phyloP scores from a whole-genome alignment of 2,113 vertebrate genomes.

The Alligator mississippiensis region DNA sequence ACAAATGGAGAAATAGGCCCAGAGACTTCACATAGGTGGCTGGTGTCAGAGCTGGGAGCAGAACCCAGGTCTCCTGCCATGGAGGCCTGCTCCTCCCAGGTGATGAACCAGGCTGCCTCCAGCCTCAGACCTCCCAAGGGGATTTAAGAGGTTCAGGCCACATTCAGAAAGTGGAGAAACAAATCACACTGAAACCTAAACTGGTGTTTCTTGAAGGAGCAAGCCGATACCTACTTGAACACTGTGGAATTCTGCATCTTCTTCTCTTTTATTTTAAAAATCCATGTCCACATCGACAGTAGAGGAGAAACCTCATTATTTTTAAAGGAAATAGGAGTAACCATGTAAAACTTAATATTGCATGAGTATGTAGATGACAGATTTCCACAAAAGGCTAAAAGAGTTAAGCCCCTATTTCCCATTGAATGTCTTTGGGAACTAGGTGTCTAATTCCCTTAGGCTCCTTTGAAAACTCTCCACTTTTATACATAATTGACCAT shows the following conservation, averaged over 20 bases:
- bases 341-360: constrained; percentile 35
- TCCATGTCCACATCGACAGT: not conserved
- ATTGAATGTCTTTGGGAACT: not conserved
- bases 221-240: not conserved
- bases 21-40: not conserved
- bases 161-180: not conserved
- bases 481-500: constrained; percentile 13
- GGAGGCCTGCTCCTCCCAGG: too few relatives aligned
- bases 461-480: not conserved
- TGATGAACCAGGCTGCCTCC: too few relatives aligned
- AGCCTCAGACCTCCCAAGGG: accelerated
- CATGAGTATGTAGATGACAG: constrained; percentile 27
- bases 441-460: not conserved
- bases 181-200: not conserved
- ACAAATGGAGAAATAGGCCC: not conserved
- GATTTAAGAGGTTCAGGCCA: not conserved
- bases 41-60: not conserved
- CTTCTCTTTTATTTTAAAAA: constrained; percentile 1
- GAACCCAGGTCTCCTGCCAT: not conserved
- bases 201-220: not conserved
- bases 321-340: constrained; percentile 43
- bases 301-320: constrained; percentile 36
- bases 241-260: not conserved
- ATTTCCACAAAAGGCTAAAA: constrained; percentile 14
- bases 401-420: not conserved